Conservation (phyloP, 2,113 vertebrate genomes). For the Polypterus senegalus region DNA sequence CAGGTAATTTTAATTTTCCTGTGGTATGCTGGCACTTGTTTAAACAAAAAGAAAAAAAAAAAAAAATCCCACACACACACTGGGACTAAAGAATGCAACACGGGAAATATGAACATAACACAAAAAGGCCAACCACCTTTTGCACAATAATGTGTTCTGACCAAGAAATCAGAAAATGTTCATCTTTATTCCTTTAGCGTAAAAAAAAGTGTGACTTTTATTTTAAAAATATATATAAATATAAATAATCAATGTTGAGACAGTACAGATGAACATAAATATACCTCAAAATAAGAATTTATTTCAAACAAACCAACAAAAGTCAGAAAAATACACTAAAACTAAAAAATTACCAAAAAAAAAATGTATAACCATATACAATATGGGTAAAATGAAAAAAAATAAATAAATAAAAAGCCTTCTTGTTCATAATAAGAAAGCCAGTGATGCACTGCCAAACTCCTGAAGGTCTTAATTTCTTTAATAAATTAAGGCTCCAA, state of each 20-base stretch:
- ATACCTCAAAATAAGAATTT: slow-evolving; percentile 66
- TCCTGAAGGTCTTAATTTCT: slow-evolving; percentile 9
- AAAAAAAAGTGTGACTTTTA: slow-evolving; percentile 59
- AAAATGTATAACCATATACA: slow-evolving; percentile 63
- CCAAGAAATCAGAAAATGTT: slow-evolving; percentile 46
- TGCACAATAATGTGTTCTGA: too few species aligned
- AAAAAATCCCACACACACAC: too few species aligned
- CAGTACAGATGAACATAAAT: slow-evolving; percentile 64
- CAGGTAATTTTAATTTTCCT: too few species aligned
- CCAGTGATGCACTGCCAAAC: slow-evolving; percentile 1
- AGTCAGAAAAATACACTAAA: slow-evolving; percentile 62
- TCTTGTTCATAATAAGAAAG: slow-evolving; percentile 33
- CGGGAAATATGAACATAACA: too few species aligned
- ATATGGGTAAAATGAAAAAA: slow-evolving; percentile 35
- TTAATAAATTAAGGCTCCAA: slow-evolving; percentile 38
- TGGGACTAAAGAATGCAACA: too few species aligned
- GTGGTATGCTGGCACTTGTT: too few species aligned
- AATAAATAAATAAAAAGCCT: slow-evolving; percentile 41
- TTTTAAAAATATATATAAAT: slow-evolving; percentile 43
- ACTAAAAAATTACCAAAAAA: slow-evolving; percentile 32
- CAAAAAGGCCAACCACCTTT: too few species aligned
- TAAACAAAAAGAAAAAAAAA: too few species aligned
- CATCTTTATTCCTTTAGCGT: slow-evolving; percentile 42
- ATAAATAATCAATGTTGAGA: slow-evolving; percentile 69
- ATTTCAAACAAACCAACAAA: slow-evolving; percentile 65